Percentiles rank a stretch among this genome's conserved stretches.
phyloP scores from a whole-genome alignment of 2,888 invertebrate genomes.

The Tortrix viridana region DNA sequence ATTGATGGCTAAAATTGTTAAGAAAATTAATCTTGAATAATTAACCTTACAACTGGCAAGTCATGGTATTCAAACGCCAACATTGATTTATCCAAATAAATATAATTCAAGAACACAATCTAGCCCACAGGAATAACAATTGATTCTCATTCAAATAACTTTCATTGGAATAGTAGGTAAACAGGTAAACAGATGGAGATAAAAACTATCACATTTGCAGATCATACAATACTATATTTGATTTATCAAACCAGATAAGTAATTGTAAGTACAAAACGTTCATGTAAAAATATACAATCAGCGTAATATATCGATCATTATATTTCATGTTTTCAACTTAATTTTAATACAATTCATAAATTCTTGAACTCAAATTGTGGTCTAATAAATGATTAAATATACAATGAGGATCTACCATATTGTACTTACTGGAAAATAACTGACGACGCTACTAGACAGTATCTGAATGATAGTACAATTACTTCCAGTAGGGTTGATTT shows the following conservation, averaged over 20 bases:
- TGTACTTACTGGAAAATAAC: constrained; percentile 29
- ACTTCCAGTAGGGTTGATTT: too few species aligned
- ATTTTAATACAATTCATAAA: constrained; percentile 16
- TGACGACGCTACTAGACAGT: constrained; percentile 3
- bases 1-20: too few species aligned
- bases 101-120: constrained; percentile 38
- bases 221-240: constrained; percentile 27
- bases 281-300: constrained; percentile 29
- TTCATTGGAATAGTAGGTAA: constrained; percentile 20
- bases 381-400: constrained; percentile 17
- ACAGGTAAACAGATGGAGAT: constrained; percentile 27
- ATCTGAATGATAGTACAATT: neutral
- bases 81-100: constrained; percentile 32
- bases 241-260: constrained; percentile 23
- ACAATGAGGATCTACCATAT: constrained; percentile 28
- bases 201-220: constrained; percentile 33
- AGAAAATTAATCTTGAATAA: too few species aligned
- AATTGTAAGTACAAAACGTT: constrained; percentile 31
- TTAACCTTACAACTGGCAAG: neutral
- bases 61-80: constrained; percentile 3
- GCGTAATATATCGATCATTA: constrained; percentile 7
- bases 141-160: constrained; percentile 15
- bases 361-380: neutral
- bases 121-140: constrained; percentile 32
- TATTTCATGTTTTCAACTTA: neutral